Evolutionary conservation across 1,140 invertebrate genomes (phyloP), one percentile per base, ranked within the genome.

Genomic region (Saxidomus purpurata): DNA sequence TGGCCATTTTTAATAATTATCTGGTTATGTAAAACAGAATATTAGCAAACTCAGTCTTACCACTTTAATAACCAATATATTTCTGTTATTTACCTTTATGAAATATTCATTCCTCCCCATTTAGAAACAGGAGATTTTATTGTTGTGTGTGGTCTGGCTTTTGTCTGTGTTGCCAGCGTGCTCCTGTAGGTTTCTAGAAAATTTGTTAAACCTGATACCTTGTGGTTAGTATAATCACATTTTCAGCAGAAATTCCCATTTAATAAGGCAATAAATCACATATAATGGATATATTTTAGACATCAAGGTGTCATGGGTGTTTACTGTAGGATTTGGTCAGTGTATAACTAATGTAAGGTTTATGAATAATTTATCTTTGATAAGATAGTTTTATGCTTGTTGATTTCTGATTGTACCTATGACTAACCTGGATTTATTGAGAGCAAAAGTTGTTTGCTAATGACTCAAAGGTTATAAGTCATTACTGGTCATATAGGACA

Each of bases 241-340:
- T 40, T 40, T 38, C 34, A 15, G 67, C 34, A 71, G 67, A 71
- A 40, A 15, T 71, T 38, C 67, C 36, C 67, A 71, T 71, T 71
- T 71, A 67, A 71, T 79, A 47, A 34, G n/a, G 76, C 31, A 22
- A 79, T 79, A 79, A 79, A 79, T 79, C 43, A 79, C 28, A 36
- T 8, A 36, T 79, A 79, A 79, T 79, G 76, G 49, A 52, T 79
- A 79, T 79, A 52, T 55, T 52, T 79, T 79, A 79, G 76, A 79
- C 76, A 79, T 79, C 34, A 19, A 55, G 47, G 76, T 79, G 76
- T 52, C 76, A 79, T 0, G 15, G 34, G 67, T 71, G 67, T 71
- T 67, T 71, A 71, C 38, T 36, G 67, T n/a, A 71, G 36, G 34
- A 71, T 71, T 40, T 38, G 67, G 67, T 36, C 67, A 71, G 67